Evolutionary conservation across 37 sponge, comb jelly and placozoan genomes (phyloP).

Genomic region (Crambe crambe): DNA sequence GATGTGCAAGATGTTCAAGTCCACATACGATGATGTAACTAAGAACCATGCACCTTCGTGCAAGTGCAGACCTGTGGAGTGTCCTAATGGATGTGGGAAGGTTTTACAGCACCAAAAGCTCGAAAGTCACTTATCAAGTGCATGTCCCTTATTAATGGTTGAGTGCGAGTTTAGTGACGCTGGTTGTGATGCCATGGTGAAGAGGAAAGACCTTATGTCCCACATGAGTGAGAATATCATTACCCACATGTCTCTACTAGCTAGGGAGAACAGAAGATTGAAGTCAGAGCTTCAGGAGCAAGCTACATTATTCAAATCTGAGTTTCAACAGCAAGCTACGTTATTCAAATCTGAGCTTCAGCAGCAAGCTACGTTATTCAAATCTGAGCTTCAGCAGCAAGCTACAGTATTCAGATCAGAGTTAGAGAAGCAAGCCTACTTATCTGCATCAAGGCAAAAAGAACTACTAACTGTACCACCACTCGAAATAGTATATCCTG

Average conservation of each 20-base stretch:
- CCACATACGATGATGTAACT: constrained; percentile 7
- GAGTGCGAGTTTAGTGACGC: constrained; percentile 12
- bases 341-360: too few species aligned
- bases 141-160: background rate
- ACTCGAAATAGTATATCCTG: background rate
- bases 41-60: constrained; percentile 15
- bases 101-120: background rate
- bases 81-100: constrained; percentile 26
- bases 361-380: too few species aligned
- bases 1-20: constrained; percentile 7
- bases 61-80: background rate
- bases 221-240: background rate
- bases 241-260: background rate
- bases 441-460: background rate
- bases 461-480: background rate
- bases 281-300: background rate
- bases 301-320: too few species aligned
- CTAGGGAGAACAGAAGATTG: background rate
- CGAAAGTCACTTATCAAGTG: background rate
- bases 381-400: too few species aligned
- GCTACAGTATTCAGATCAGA: background rate
- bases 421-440: too few species aligned
- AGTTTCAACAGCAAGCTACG: too few species aligned
- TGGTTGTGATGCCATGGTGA: background rate
- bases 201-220: background rate